phyloP scores from a whole-genome alignment of 1,140 invertebrate genomes.

The Tenebrio molitor region DNA sequence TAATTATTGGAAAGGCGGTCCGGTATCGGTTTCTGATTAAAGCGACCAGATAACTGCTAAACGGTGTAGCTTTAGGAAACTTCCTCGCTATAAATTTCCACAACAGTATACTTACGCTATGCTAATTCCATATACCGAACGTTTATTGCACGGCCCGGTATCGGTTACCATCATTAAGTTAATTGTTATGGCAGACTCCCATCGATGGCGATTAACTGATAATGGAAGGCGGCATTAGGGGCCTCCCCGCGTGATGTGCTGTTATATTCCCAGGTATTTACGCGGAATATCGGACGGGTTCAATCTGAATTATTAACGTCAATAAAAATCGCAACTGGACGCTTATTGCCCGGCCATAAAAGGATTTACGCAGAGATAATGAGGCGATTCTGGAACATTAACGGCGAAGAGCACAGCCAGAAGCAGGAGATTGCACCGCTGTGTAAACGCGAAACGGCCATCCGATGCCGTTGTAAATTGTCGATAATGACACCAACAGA shows the following conservation, averaged over 20 bases:
- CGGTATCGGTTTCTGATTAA: conserved; percentile 5
- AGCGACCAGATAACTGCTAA: neutral
- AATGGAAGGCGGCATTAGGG: conserved; percentile 27
- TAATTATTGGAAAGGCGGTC: neutral
- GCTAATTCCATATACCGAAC: conserved; percentile 20
- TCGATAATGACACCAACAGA: neutral
- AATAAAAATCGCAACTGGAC: conserved; percentile 30
- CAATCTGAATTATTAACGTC: conserved; percentile 38
- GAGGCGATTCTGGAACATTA: conserved; percentile 38
- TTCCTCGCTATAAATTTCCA: conserved; percentile 27
- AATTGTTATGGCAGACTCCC: conserved; percentile 37
- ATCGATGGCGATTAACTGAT: conserved; percentile 40
- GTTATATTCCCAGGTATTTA: conserved; percentile 37
- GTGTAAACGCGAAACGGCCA: neutral
- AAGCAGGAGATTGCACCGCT: conserved; percentile 20
- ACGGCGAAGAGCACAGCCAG: conserved; percentile 6
- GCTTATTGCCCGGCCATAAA: conserved; percentile 32
- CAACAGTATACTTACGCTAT: conserved; percentile 12
- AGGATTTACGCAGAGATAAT: conserved; percentile 34
- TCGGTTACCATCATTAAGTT: conserved; percentile 39
- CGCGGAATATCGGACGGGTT: conserved; percentile 7
- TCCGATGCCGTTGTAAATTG: conserved; percentile 16
- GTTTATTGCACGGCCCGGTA: conserved; percentile 36
- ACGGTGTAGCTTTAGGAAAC: conserved; percentile 14
- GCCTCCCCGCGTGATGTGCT: conserved; percentile 4